Evolutionary conservation across 2,113 vertebrate species (phyloP), one percentile per base, ranked within the genome.

Genomic region (Hylia prasina): DNA sequence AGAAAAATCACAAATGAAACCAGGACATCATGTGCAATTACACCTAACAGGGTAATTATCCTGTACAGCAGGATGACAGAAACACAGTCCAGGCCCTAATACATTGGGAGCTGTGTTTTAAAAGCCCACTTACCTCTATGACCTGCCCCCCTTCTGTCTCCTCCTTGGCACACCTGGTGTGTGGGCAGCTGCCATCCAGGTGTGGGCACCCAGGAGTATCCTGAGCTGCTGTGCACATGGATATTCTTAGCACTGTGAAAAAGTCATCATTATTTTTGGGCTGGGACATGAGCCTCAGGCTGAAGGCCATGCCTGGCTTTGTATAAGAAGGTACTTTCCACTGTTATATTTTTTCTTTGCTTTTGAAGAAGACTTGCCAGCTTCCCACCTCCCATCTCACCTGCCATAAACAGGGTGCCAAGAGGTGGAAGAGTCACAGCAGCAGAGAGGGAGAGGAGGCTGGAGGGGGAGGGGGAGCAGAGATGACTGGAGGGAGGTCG

Each of bases 401-500:
- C 96, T 97, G 88, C 80, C 18, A 2, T 33, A 68, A 82, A 71
- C 66, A 89, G 93, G 79, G 80, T 66, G 95, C 93, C 19, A 39
- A 90, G 82, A 91, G 85, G 90, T 95, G 80, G 77, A 89, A 84
- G 53, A 87, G 95, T 83, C 19, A 7, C 82, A 93, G 96, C 39
- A 4, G 93, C 96, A 73, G 24, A 61, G 94, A 95, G 97, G 90
- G 91, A 94, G 84, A 97, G 93, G 89, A 96, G 88, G 86, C 97
- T 98, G 94, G 84, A 97, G 97, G 97, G 97, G 97, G 97, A 97
- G 97, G 97, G 95, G 97, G 73, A 66, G 96, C 93, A 94, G 92
- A 93, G 97, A 97, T 97, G 97, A 97, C 97, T 97, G 96, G 97
- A 98, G 97, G 97, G 98, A 98, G 98, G 98, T 98, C 98, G 98